Evolutionary conservation across 2,113 vertebrate genomes (phyloP), one percentile per base, ranked within the genome.

Genomic region (Erythrolamprus reginae): DNA sequence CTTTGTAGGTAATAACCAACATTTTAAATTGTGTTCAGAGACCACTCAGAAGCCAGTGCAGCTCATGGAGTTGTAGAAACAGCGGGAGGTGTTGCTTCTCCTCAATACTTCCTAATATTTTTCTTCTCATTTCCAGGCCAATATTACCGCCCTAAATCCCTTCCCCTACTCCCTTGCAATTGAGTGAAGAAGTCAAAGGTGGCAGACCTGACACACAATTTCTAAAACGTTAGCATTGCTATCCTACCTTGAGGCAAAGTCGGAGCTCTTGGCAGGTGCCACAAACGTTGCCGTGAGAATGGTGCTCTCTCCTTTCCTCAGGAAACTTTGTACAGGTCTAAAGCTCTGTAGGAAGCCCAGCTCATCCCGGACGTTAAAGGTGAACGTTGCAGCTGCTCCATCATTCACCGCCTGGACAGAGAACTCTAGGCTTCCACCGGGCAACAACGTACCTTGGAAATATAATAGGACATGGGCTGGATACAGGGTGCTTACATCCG

Each of bases 341-440:
- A 90, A 90, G 51, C 50, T 86, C 7, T 12, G 38, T 52, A 47
- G 26, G 89, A 90, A 13, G 9, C 17, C 19, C 50, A 82, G 24
- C 38, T 86, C 84, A 45, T 90, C 89, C 38, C 10, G 53, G 84
- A 87, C 89, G 15, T 82, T 55, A 28, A 87, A 90, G 42, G 58
- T n/a, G 61, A 77, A 90, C 0, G 0, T 26, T 5, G 50, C 50
- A n/a, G 24, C 33, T 48, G 58, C 1, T 50, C 89, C 61, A 15
- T 65, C 61, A 24, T 90, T 90, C 51, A 90, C 53, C 38, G 87
- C 89, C 33, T 47, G 4, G 9, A 87, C 89, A 47, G 89, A 90
- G 10, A 90, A 2, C 9, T 82, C 50, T 28, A 55, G 2, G 6
- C 8, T 77, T 28, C 4, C 50, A 8, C 89, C 61, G 2, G 89